phyloP scores from a whole-genome alignment of 2,797 vertebrate species.

The Saxicola maurus region DNA sequence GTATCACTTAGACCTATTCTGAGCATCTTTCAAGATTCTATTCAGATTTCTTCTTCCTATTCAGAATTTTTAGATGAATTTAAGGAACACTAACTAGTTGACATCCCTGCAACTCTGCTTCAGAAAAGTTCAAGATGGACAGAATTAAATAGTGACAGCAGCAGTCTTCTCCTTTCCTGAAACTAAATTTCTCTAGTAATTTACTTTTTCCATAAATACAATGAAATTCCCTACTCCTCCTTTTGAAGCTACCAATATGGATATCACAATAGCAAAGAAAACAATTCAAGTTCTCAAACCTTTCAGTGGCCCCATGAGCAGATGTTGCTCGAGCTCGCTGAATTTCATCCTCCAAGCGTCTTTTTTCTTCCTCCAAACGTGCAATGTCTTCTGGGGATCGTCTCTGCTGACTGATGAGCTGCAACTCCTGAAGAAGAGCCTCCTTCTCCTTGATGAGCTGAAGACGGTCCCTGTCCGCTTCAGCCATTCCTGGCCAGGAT shows the following conservation, averaged over 20 bases:
- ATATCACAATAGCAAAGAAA: neutral
- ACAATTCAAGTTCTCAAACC: slow-evolving; percentile 68
- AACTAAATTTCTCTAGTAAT: neutral
- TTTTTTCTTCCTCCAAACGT: slow-evolving; percentile 87
- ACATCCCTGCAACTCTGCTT: neutral
- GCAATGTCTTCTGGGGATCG: slow-evolving; percentile 78
- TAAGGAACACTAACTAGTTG: neutral
- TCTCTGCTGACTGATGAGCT: slow-evolving; percentile 87
- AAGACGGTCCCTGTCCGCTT: slow-evolving; percentile 91
- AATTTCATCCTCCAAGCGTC: slow-evolving; percentile 90
- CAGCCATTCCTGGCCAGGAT: slow-evolving; percentile 92
- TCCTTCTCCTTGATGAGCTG: slow-evolving; percentile 97
- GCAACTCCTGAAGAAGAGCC: slow-evolving; percentile 91
- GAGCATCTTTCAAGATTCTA: neutral
- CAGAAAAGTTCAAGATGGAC: neutral
- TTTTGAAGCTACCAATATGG: neutral
- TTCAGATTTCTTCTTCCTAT: neutral
- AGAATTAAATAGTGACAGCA: neutral
- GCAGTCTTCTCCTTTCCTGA: neutral
- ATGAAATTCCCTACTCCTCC: neutral
- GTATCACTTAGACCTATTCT: neutral
- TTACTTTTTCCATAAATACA: neutral
- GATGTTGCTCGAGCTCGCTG: slow-evolving; percentile 84
- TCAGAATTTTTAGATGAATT: neutral
- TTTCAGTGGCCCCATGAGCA: slow-evolving; percentile 90